Evolutionary conservation across 2,888 invertebrate species (phyloP), one percentile per base, ranked within the genome.

Genomic region (Caenorhabditis plicata): DNA sequence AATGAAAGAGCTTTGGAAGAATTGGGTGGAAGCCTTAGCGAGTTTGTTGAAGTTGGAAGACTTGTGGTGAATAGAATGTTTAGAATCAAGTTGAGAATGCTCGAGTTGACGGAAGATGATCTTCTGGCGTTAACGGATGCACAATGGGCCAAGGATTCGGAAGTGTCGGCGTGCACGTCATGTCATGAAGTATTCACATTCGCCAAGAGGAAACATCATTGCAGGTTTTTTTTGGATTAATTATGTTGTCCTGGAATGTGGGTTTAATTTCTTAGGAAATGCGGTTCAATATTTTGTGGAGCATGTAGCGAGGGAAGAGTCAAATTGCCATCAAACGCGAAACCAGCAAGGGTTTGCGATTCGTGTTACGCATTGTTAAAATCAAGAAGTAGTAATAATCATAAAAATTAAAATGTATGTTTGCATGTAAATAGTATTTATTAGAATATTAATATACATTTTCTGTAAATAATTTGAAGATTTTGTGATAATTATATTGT

Each of bases 71-170:
- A 9, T 11, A 43, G 17, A n/a, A 9, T 13, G 27, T 65, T 45
- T 33, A 74, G 75, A 50, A 72, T 75, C 7, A 72, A 70, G 35
- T 42, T 75, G 38, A 33, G 63, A 25, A 64, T 75, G 27, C 38
- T 76, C 20, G 71, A 70, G 31, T 36, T 75, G 38, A 56, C 65
- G 20, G 75, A 75, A 41, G 75, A 76, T 43, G n/a, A n/a, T n/a
- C 52, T 72, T 15, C 41, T 65, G n/a, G 73, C 73, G 8, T 19
- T 68, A 17, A 25, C 54, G 2, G 64, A 62, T 15, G 62, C 53
- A 5, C 53, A 63, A 39, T 75, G 75, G 75, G 62, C 61, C 8
- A 62, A 74, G 23, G 75, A 75, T 46, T 45, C 48, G 7, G 64
- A 62, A 4, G 73, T 65, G 4, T 17, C 25, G 3, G 41, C 57